A percentile compares a stretch with the other conserved stretches of the same genome.
These are phyloP conservation scores for Cosmorhoe ocellata DNA, from an alignment of 2,888 invertebrate genomes.

Conservation along the genomic window DNA sequence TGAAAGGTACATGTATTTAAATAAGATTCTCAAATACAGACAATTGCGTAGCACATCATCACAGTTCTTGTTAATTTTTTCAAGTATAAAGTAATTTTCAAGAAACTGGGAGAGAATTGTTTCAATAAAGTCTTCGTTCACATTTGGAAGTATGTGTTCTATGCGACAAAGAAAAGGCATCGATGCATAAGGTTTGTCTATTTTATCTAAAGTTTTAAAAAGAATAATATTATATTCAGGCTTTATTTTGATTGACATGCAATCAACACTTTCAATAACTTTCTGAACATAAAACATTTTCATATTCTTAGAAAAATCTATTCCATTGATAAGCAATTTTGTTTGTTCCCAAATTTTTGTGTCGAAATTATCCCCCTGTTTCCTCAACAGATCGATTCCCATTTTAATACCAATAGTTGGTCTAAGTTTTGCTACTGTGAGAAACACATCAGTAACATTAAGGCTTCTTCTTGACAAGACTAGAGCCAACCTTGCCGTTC, in stretches of 20 bases:
- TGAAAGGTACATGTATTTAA: conserved; percentile 50
- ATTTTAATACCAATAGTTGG: conserved; percentile 47
- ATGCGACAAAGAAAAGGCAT: conserved; percentile 38
- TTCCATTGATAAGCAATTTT: conserved; percentile 41
- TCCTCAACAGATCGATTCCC: conserved; percentile 40
- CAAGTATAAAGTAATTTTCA: conserved; percentile 31
- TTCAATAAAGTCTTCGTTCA: conserved; percentile 25
- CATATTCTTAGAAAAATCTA: conserved; percentile 31
- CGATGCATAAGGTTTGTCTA: conserved; percentile 5
- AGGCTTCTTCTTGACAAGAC: conserved; percentile 42
- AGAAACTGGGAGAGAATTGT: conserved; percentile 17
- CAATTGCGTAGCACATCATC: conserved; percentile 21
- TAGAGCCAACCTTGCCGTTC: conserved; percentile 46
- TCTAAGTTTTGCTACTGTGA: conserved; percentile 36
- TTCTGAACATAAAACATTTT: conserved; percentile 6
- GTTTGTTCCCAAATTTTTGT: conserved; percentile 49
- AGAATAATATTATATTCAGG: conserved; percentile 49
- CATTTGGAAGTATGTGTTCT: conserved; percentile 22
- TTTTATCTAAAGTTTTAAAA: conserved; percentile 35
- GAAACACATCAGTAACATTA: conserved; percentile 36
- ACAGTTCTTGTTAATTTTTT: conserved; percentile 16
- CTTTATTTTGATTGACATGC: conserved; percentile 42
- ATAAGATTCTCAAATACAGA: conserved; percentile 45
- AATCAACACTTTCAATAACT: conserved; percentile 13
- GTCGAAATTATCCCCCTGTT: conserved; percentile 34